Percentiles rank a stretch among this genome's conserved stretches.
Conservation (phyloP, 2,113 vertebrate genomes). For the Pungitius pungitius region DNA sequence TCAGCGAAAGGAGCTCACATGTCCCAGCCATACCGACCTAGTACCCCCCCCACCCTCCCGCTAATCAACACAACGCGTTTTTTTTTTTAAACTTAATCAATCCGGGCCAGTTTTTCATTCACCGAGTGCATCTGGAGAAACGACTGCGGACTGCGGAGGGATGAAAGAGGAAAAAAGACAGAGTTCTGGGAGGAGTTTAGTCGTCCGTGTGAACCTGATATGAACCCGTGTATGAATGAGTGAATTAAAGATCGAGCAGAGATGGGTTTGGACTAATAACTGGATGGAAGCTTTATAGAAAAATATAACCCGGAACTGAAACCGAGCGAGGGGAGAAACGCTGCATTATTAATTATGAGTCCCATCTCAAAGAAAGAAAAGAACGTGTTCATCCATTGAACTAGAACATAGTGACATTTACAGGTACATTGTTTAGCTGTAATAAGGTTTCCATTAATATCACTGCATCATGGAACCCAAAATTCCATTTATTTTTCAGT, state of each 20-base stretch:
- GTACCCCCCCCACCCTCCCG: too few species aligned
- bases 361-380: too few species aligned
- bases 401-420: too few species aligned
- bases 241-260: slow-evolving; percentile 78
- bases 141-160: slow-evolving; percentile 24
- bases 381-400: too few species aligned
- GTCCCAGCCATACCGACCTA: neutral
- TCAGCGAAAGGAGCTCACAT: neutral
- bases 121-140: slow-evolving; percentile 1
- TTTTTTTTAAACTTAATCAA: neutral
- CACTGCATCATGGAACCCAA: too few species aligned
- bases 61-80: neutral
- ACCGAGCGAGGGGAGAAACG: neutral
- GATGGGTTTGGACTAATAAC: neutral
- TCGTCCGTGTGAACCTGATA: slow-evolving; percentile 56
- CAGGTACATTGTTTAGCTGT: too few species aligned
- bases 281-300: neutral
- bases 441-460: too few species aligned
- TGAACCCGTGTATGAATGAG: slow-evolving; percentile 70
- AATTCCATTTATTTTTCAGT: neutral
- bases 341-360: neutral
- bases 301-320: neutral
- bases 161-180: slow-evolving; percentile 4
- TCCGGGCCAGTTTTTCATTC: slow-evolving; percentile 13
- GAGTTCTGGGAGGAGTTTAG: slow-evolving; percentile 36